Evolutionary conservation across 2,888 invertebrate species (phyloP), one percentile per base, ranked within the genome.

Genomic region (Metacarcinus magister): DNA sequence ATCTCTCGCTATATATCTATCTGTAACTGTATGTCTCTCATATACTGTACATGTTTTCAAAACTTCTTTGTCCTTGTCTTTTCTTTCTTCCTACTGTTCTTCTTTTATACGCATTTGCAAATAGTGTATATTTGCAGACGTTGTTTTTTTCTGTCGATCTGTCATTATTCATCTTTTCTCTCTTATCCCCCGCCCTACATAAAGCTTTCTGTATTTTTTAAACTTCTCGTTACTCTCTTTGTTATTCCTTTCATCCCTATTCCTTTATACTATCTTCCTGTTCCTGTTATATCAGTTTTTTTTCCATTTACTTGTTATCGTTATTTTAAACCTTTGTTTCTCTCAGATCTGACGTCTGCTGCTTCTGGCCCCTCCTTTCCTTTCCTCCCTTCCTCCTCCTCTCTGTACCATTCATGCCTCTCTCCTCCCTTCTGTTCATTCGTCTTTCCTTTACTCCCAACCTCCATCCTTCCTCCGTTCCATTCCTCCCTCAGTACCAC

Each of bases 151-250:
- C 32, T 82, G 7, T 32, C 28, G 82, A 82, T 82, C 16, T 10
- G 13, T 5, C 28, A 82, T 82, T 28, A 32, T 82, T 32, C 82
- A 82, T 32, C 82, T 75, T 4, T 28, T n/a, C 75, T 28, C 82
- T 10, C 2, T 2, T 16, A 82, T 2, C 82, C 82, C 32, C 82
- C 2, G n/a, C 10, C 32, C 82, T 28, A 32, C 10, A n/a, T 16
- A 67, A 67, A 23, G 2, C 3, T n/a, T 67, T 67, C 23, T n/a
- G 67, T n/a, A 16, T 23, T 67, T 32, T 28, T 28, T 23, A 5
- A n/a, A 7, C 23, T 75, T 8, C 75, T 75, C 75, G 75, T 75
- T 75, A 75, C 82, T 82, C 82, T 82, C 82, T 82, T n/a, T n/a
- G 8, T 82, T 82, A 82, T 82, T 32, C 82, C n/a, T 32, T 82